These are phyloP conservation scores for Sandelia bainsii DNA, from an alignment of 2,797 vertebrate species.

Conservation along the genomic window DNA sequence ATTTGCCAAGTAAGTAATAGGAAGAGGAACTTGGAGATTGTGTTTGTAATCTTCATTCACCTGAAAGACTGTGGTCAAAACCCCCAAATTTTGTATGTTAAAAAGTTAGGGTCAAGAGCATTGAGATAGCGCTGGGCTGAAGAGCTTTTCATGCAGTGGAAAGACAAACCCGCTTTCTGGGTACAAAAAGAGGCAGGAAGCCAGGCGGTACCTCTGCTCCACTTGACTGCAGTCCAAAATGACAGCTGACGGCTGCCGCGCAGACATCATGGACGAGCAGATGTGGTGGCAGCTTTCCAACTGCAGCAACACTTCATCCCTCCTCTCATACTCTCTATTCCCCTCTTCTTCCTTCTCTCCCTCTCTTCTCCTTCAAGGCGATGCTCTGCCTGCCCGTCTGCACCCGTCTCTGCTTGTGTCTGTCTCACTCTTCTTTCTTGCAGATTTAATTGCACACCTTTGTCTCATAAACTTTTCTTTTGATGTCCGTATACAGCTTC, in stretches of 20 bases:
- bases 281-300: slow-evolving; percentile 88
- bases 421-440: slow-evolving; percentile 6
- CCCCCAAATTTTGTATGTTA: not conserved
- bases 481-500: not conserved
- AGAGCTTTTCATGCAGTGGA: slow-evolving; percentile 30
- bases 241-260: slow-evolving; percentile 85
- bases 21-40: slow-evolving; percentile 13
- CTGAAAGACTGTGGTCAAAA: not conserved
- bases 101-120: slow-evolving; percentile 29
- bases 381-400: slow-evolving; percentile 18
- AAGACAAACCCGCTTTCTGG: slow-evolving; percentile 57
- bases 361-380: slow-evolving; percentile 21
- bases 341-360: slow-evolving; percentile 27
- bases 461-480: not conserved
- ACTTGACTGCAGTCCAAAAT: slow-evolving; percentile 87
- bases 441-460: slow-evolving; percentile 3
- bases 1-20: slow-evolving; percentile 42
- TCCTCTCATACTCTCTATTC: slow-evolving; percentile 56
- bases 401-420: not conserved
- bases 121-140: slow-evolving; percentile 17
- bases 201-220: slow-evolving; percentile 79
- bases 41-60: not conserved
- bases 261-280: slow-evolving; percentile 85
- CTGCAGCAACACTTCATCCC: slow-evolving; percentile 76
- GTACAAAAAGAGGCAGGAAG: slow-evolving; percentile 67